Base-by-base conservation (phyloP, 1,140 invertebrate species). In the Ceratina japonica region DNA sequence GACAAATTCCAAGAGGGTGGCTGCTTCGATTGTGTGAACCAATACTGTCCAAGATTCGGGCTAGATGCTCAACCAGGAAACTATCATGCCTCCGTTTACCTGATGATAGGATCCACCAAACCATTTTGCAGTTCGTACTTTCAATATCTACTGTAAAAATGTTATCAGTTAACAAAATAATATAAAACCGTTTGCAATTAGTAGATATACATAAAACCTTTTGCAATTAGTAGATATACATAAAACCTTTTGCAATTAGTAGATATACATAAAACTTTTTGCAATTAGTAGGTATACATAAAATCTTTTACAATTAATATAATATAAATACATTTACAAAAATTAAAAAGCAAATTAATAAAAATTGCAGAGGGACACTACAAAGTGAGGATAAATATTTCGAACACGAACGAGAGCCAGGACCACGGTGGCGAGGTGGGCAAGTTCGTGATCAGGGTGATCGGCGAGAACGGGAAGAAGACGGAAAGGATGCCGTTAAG, bases 81-180 rank as follows among this genome's bases (percentile, higher is more conserved):
- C 80, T 87, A 93, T 80, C 93, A 94, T 82, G 93, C 95, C 18
- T 93, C 94, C 15, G 92, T 96, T 59, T 97, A 95, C 86, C 92
- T 96, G 0, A 94, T 96, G 88, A 97, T 96, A 0, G 94, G 93
- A 4, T 92, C 92, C 3, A 90, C 91, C 0, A 93, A 93, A 66
- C 96, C 96, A 37, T 97, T 94, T 90, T 97, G 96, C 89, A 94
- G 96, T 97, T 90, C 96, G 95, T 95, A 24, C n/a, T n/a, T n/a
- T 24, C 16, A 58, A 59, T 62, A 27, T 63, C 10, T 54, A 54
- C 2, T 54, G 10, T 13, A n/a, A n/a, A n/a, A n/a, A n/a, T n/a
- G n/a, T n/a, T n/a, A n/a, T n/a, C n/a, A n/a, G n/a, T n/a, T n/a
- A n/a, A n/a, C n/a, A n/a, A n/a, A n/a, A n/a, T n/a, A n/a, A n/a